Percentiles rank a stretch among this genome's conserved stretches.
Conservation (phyloP, 1,140 invertebrate species). For the Bursaphelenchus mucronatus region DNA sequence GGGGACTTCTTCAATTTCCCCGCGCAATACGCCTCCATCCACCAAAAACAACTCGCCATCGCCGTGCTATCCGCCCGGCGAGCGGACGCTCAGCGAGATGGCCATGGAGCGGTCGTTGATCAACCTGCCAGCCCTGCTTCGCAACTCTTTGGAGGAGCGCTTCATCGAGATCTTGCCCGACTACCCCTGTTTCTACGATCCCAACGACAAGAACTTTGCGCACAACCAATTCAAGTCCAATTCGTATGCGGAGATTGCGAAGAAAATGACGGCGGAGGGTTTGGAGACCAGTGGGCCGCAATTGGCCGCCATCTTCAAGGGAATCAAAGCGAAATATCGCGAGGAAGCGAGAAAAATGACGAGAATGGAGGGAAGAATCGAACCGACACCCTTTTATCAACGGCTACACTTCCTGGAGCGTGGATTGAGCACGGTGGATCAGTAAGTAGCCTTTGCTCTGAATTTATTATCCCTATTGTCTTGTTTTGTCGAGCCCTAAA, state of each 20-base stretch:
- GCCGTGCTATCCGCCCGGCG: too few species aligned
- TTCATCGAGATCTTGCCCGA: background rate
- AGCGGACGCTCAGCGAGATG: too few species aligned
- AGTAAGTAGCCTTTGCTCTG: background rate
- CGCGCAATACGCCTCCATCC: too few species aligned
- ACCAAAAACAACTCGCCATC: too few species aligned
- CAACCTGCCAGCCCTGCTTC: too few species aligned
- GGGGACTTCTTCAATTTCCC: too few species aligned
- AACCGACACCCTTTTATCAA: background rate
- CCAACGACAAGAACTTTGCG: conserved; percentile 2
- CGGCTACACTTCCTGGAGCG: background rate
- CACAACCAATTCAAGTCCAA: conserved; percentile 5
- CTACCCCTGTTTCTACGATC: background rate
- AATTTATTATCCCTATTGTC: too few species aligned
- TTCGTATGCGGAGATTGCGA: background rate
- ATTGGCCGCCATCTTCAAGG: background rate
- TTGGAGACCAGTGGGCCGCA: background rate
- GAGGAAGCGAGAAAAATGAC: background rate
- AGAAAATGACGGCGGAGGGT: background rate
- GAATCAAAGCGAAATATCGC: background rate
- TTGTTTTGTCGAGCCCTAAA: too few species aligned
- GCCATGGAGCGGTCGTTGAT: too few species aligned
- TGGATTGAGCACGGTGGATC: background rate
- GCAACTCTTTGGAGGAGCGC: background rate
- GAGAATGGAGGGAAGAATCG: background rate